Percentiles rank a stretch among this genome's conserved stretches.
These are phyloP conservation scores for Potorous gilbertii DNA, from an alignment of 2,797 vertebrate genomes.

Conservation along the genomic window DNA sequence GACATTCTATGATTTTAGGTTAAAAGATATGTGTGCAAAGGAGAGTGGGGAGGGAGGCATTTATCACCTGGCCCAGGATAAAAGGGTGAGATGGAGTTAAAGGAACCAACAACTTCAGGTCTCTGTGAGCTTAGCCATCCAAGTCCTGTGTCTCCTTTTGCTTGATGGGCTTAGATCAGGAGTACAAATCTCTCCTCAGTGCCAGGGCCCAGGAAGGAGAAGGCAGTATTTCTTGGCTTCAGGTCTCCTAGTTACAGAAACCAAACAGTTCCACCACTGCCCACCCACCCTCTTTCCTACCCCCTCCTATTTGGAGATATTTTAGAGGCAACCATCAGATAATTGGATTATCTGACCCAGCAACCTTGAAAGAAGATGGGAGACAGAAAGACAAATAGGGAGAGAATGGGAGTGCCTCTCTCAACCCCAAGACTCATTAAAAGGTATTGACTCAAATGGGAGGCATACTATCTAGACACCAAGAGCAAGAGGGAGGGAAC, in stretches of 20 bases:
- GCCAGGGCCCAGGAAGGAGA: not conserved
- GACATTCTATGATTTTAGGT: not conserved
- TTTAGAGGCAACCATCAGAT: not conserved
- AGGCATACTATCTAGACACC: not conserved
- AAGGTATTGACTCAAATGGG: not conserved
- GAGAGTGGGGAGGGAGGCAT: not conserved
- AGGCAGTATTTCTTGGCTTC: not conserved
- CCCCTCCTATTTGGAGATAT: not conserved
- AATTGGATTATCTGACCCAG: not conserved
- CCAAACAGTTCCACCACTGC: not conserved
- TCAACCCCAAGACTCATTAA: not conserved
- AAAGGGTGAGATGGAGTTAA: not conserved
- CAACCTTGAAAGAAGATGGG: not conserved
- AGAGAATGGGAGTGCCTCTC: not conserved
- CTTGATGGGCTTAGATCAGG: not conserved
- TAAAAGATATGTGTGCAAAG: not conserved
- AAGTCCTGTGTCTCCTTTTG: not conserved
- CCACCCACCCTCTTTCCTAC: not conserved
- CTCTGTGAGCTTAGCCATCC: not conserved
- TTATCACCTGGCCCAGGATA: not conserved
- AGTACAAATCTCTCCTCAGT: not conserved
- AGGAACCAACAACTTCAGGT: not conserved
- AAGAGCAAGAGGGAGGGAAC: not conserved
- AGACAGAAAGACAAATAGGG: not conserved
- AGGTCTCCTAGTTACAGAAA: not conserved